Evolutionary conservation across 2,888 invertebrate species (phyloP).

Genomic region (Eumacrocentrus americanus): DNA sequence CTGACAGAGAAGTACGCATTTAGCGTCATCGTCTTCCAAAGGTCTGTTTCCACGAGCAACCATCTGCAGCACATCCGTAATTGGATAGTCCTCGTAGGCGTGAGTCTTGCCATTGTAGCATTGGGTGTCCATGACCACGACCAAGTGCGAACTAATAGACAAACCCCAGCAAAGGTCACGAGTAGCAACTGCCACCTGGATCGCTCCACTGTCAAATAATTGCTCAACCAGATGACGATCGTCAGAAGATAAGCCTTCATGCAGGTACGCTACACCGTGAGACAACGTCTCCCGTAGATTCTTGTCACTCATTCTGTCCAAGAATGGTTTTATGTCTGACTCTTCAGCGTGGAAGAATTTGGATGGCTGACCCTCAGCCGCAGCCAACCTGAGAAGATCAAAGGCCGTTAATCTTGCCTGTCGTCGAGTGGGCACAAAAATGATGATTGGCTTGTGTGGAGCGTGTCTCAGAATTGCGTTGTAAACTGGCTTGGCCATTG

Average conservation of each 20-base stretch:
- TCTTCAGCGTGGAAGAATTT: conserved; percentile 89
- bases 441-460: conserved; percentile 82
- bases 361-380: conserved; percentile 84
- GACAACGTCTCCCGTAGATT: conserved; percentile 89
- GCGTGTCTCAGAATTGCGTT: conserved; percentile 87
- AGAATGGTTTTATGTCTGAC: conserved; percentile 86
- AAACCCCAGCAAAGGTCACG: conserved; percentile 93
- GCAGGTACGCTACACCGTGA: conserved; percentile 96
- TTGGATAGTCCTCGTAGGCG: conserved; percentile 96
- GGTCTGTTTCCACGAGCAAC: conserved; percentile 95
- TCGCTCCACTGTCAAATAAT: conserved; percentile 90
- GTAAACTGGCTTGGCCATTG: conserved; percentile 98
- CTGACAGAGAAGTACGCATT: conserved; percentile 96
- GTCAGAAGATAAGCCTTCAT: conserved; percentile 86
- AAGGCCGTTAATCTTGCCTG: conserved; percentile 94
- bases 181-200: conserved; percentile 91
- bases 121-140: conserved; percentile 96
- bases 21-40: conserved; percentile 87
- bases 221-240: conserved; percentile 93
- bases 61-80: conserved; percentile 98
- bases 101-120: conserved; percentile 71
- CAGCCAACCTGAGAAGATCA: conserved; percentile 91
- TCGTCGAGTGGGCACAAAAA: conserved; percentile 90
- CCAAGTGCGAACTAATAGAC: conserved; percentile 89
- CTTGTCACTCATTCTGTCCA: conserved; percentile 87